Evolutionary conservation across 2,113 vertebrate genomes (phyloP), one percentile per base, ranked within the genome.

Genomic region (Centropristis striata): DNA sequence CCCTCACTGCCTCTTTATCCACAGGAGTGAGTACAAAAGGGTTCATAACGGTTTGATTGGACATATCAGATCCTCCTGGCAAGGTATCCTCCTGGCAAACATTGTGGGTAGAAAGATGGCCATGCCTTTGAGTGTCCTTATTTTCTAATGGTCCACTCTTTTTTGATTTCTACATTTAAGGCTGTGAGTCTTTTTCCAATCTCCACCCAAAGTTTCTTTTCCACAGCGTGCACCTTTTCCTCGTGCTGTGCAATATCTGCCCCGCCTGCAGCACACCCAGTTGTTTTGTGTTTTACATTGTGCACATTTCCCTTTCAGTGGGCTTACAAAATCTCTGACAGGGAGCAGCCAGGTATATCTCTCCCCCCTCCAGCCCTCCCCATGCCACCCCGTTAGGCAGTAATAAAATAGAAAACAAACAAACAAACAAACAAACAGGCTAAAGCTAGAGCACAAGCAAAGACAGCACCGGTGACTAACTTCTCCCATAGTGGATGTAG

Each of bases 381-480:
- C 70, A 32, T 53, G 18, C 51, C 76, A 27, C 59, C 78, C 67
- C 16, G 58, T 61, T 78, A 78, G 75, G 86, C 80, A 88, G 80
- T 87, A 84, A 85, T 83, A 86, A 82, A 88, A 89, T 55, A 75
- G 59, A 83, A 86, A 83, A 86, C n/a, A n/a, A 61, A 61, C 59
- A 61, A 51, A 51, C 47, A 50, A 86, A 80, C 59, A 84, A 91
- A 88, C 70, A 70, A 84, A 91, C 75, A 71, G 61, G 63, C 91
- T 82, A 87, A 82, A 88, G 81, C 89, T 87, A 88, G 59, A 83
- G 85, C 83, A 90, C 88, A 78, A 90, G 85, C 84, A 88, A 83
- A 79, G 73, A 92, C 91, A 84, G 80, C 75, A 86, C 87, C 55
- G 18, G 80, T 78, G 82, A 87, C 84, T 76, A 85, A 85, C 53